Evolutionary conservation across 2,113 vertebrate species (phyloP).

Genomic region (Macquaria ambigua): DNA sequence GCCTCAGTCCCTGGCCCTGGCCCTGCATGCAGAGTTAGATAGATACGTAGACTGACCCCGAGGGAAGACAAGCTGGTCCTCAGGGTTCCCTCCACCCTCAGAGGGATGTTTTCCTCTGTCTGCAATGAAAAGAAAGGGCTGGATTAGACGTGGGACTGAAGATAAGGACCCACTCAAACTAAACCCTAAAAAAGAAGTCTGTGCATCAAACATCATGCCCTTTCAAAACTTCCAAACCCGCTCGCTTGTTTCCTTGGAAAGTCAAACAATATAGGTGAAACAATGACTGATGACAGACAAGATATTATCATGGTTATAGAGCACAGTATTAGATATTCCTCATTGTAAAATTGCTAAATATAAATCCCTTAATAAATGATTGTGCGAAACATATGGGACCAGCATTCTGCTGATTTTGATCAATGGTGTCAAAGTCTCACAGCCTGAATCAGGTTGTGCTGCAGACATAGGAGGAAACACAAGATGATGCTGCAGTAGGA

Average conservation of each 20-base stretch:
- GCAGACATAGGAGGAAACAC: neutral
- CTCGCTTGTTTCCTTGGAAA: neutral
- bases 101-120: conserved; percentile 86
- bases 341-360: neutral
- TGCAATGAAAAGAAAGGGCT: conserved; percentile 55
- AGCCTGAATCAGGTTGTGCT: conserved; percentile 13
- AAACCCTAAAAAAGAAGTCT: neutral
- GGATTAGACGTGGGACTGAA: neutral
- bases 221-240: neutral
- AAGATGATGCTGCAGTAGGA: neutral
- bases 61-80: conserved; percentile 92
- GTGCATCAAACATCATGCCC: neutral
- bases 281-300: neutral
- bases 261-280: neutral
- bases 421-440: neutral
- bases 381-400: neutral
- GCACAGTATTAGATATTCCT: conserved; percentile 16
- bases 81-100: conserved; percentile 87
- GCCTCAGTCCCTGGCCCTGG: conserved; percentile 38
- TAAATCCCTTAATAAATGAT: neutral
- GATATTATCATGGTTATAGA: neutral
- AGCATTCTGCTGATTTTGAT: conserved; percentile 1
- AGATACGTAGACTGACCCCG: conserved; percentile 83
- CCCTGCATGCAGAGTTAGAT: conserved; percentile 55
- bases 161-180: neutral